A percentile compares a stretch with the other conserved stretches of the same genome.
These are phyloP conservation scores for Aviceda subcristata DNA, from an alignment of 2,113 vertebrate species.

Conservation along the genomic window DNA sequence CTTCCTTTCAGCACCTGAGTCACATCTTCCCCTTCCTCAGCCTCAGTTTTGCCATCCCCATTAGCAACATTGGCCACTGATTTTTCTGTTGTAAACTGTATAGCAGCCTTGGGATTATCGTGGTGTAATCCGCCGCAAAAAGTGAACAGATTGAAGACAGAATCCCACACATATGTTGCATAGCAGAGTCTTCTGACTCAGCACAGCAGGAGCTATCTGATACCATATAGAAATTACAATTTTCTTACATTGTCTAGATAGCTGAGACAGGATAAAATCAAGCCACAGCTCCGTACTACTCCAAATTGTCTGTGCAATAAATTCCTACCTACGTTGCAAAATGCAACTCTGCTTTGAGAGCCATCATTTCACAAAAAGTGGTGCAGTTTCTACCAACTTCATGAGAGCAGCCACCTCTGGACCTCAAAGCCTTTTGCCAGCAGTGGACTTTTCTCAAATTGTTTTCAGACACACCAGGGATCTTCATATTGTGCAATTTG, in stretches of 20 bases:
- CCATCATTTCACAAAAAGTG: neutral
- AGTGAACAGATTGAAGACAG: constrained; percentile 50
- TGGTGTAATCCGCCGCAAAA: neutral
- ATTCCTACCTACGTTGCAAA: neutral
- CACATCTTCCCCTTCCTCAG: neutral
- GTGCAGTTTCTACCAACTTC: neutral
- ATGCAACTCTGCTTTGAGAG: neutral
- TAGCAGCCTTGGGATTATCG: neutral
- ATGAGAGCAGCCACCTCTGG: neutral
- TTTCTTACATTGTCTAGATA: constrained; percentile 19
- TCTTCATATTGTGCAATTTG: neutral
- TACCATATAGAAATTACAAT: neutral
- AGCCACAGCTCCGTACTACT: neutral
- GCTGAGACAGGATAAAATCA: neutral
- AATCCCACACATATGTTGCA: constrained; percentile 31
- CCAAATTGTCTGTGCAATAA: neutral
- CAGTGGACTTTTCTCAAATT: neutral
- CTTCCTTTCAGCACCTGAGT: neutral
- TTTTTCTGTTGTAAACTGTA: neutral
- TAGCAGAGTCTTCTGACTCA: constrained; percentile 51
- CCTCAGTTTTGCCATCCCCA: neutral
- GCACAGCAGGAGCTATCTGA: constrained; percentile 8
- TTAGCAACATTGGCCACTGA: neutral
- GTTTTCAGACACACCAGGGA: neutral
- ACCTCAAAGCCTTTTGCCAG: neutral